Percentiles rank a stretch among this genome's conserved stretches.
phyloP scores from a whole-genome alignment of 2,888 invertebrate species.

The Pachycephus smyrnensis region DNA sequence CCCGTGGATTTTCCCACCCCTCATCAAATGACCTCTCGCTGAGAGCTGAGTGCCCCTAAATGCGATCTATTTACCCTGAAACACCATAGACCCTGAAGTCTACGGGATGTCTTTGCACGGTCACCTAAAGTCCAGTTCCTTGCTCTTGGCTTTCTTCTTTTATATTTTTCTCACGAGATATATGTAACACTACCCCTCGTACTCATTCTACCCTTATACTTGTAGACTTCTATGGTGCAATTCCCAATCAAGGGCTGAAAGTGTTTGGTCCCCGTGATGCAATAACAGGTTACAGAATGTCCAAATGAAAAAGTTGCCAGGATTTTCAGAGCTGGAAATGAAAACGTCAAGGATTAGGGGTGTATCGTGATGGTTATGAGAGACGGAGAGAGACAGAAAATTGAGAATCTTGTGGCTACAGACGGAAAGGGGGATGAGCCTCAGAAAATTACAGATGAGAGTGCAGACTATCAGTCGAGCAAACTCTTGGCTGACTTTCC shows the following conservation, averaged over 20 bases:
- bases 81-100: slow-evolving; percentile 26
- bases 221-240: slow-evolving; percentile 28
- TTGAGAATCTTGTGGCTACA: not conserved
- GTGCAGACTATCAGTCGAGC: slow-evolving; percentile 37
- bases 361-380: slow-evolving; percentile 14
- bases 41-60: slow-evolving; percentile 60
- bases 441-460: slow-evolving; percentile 55
- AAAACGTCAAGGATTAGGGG: slow-evolving; percentile 25
- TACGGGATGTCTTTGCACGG: slow-evolving; percentile 28
- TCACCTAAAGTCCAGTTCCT: not conserved
- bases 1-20: slow-evolving; percentile 52
- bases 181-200: not conserved
- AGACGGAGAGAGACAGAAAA: slow-evolving; percentile 22
- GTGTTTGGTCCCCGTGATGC: slow-evolving; percentile 23
- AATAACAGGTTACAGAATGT: slow-evolving; percentile 46
- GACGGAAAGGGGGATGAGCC: slow-evolving; percentile 27
- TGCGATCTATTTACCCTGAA: slow-evolving; percentile 54
- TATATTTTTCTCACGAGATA: not conserved
- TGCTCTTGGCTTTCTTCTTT: not conserved
- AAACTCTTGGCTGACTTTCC: slow-evolving; percentile 28
- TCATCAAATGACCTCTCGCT: slow-evolving; percentile 54
- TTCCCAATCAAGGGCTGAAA: slow-evolving; percentile 37
- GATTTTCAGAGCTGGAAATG: slow-evolving; percentile 28
- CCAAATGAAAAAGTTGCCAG: slow-evolving; percentile 46
- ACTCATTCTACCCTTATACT: not conserved